Evolutionary conservation across 2,888 invertebrate species (phyloP), one percentile per base, ranked within the genome.

Genomic region (Sphinx pinastri): DNA sequence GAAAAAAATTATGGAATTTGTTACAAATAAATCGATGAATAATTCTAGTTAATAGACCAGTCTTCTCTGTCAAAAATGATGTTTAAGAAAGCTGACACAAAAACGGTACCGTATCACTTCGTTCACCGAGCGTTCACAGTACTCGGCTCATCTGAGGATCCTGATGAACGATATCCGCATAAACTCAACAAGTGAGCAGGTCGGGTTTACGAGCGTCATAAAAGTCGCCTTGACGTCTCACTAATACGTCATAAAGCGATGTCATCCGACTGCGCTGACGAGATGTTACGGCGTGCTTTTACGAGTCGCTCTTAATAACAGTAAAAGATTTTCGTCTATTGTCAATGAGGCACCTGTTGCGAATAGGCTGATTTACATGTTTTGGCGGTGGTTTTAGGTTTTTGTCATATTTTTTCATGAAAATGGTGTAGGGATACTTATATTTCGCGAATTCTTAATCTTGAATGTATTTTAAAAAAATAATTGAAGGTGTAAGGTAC

Each of bases 141-240:
- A 38, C 38, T 2, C 8, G 38, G 38, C 38, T 63, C 60, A 47
- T 45, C 10, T 54, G 31, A 58, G 68, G 68, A 49, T 57, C 13
- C 52, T 16, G 68, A 68, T 59, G 60, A 69, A 57, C 67, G 76
- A 79, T 79, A 76, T 78, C 79, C 76, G 77, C 75, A 79, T 85
- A 83, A 86, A 86, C 87, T 91, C 91, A 91, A 91, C 92, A 91
- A 91, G 91, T 91, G 91, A 88, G 84, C 88, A 89, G 89, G 90
- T 89, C 88, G 84, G 85, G 85, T 77, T 91, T 91, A 91, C 84
- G 89, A 87, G 71, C 75, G 80, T 81, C 84, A 83, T 91, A 91
- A 91, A 91, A 84, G 84, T 83, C 84, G 75, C 63, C 75, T 84
- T 86, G 85, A 85, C 92, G 85, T 88, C 91, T 91, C 87, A 91